Evolutionary conservation across 2,888 invertebrate genomes (phyloP).

Genomic region (Drosophila paramelanica): DNA sequence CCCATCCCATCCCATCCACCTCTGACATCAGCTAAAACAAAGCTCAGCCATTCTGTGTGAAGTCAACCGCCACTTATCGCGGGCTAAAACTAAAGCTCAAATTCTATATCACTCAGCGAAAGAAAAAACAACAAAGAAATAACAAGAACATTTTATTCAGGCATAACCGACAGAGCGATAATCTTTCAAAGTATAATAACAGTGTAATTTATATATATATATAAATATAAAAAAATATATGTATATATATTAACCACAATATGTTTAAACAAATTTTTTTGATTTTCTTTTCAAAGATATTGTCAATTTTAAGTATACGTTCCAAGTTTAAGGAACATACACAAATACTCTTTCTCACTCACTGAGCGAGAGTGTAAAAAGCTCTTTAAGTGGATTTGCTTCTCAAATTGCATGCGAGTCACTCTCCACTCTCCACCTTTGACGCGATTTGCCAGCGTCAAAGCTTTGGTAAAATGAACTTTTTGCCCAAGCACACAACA

Average conservation of each 20-base stretch:
- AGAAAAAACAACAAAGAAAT: conserved; percentile 1
- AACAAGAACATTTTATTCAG: neutral
- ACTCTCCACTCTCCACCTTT: conserved; percentile 34
- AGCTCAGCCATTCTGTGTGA: conserved; percentile 13
- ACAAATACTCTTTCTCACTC: no score
- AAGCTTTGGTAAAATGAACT: conserved; percentile 46
- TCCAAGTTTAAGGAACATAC: no score
- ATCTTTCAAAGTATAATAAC: no score
- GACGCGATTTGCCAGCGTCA: conserved; percentile 30
- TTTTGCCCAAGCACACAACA: conserved; percentile 15
- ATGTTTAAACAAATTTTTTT: no score
- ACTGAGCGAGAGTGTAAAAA: conserved; percentile 11
- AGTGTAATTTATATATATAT: no score
- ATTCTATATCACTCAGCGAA: conserved; percentile 41
- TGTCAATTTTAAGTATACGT: no score
- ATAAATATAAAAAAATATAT: no score
- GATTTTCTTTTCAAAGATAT: no score
- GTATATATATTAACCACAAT: no score
- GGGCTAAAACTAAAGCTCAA: conserved; percentile 46
- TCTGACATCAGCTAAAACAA: conserved; percentile 5
- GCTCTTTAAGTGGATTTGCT: conserved; percentile 36
- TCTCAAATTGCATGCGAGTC: conserved; percentile 24
- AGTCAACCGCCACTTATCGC: conserved; percentile 6
- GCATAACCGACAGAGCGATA: neutral
- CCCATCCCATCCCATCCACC: neutral